Evolutionary conservation across 1,140 invertebrate species (phyloP), one percentile per base, ranked within the genome.

Genomic region (Diploscapter pachys): DNA sequence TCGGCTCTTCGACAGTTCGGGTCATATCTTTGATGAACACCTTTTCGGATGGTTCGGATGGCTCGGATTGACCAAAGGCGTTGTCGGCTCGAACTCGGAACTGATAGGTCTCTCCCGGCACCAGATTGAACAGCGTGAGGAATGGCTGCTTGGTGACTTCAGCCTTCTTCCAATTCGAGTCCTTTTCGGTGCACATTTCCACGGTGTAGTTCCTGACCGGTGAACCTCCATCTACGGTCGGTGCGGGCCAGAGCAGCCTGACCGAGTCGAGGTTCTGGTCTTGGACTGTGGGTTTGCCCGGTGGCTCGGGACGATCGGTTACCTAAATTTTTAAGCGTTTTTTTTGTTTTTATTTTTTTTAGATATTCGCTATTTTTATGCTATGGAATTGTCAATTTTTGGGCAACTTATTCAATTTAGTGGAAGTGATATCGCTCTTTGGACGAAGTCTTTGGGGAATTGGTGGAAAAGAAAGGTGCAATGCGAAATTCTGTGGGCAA

Each of bases 41-140:
- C 9, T 53, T 51, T 57, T 78, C 77, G 2, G 75, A 77, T 59
- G 76, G 73, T 13, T 93, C 92, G 6, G 98, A 85, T 51, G 95
- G 93, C 76, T 95, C 92, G 48, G 94, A 94, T 3, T 94, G 63
- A 2, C 78, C 78, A 59, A 79, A 79, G 6, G 96, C 93, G 88
- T 98, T 99, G 86, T 98, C 95, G 49, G 95, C 96, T 61, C 92
- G 90, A 0, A 98, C 90, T 71, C 96, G 89, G 90, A 98, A 98
- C 81, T 91, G 91, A 87, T 98, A 98, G 77, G 92, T 92, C 80
- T 91, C 91, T 84, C 95, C 95, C 51, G 94, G 92, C 84, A 95
- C 93, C 64, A 98, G 87, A n/a, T 78, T 75, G 75, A 76, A 76
- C 49, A 78, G 74, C n/a, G 76, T 76, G 49, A 65, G 74, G 53